Evolutionary conservation across 30 jellyfish, hydroid and myxozoan species (phyloP), one percentile per base, ranked within the genome.

Genomic region (Cassiopea xamachana): DNA sequence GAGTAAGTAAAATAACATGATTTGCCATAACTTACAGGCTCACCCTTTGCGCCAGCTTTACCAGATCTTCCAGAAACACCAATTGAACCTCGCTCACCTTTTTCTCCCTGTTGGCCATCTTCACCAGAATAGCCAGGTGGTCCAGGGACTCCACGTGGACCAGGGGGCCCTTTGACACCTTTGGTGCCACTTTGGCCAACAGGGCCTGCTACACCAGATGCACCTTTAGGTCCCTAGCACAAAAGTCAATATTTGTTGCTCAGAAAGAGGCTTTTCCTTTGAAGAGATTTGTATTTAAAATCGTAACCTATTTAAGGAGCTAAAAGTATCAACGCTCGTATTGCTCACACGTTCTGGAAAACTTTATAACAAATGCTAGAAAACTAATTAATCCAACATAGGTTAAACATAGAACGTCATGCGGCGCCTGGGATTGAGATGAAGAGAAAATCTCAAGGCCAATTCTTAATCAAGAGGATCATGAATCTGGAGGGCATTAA

Each of bases 41-140:
- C 89, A 39, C 98, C 98, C 62, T 92, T 94, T 55, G 84, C 88
- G 19, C 98, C 98, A 16, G 90, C 84, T 69, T 27, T 46, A 5
- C 98, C 98, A 1, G 89, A 81, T 73, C 44, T 89, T 47, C 98
- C 98, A 43, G 86, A 77, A 2, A 76, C 71, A 15, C 98, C 98
- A 60, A 64, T 69, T 8, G 85, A 59, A 12, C 98, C 98, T 18
- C 76, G 90, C 0, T 71, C 89, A 19, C 98, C 98, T 59, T 91
- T 77, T 61, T 48, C 76, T 19, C 98, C 98, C 7, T 79, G 82
- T 67, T 8, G 77, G 9, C 98, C 98, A 46, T 94, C 82, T 75
- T 89, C 96, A 68, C 98, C 98, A 70, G 94, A 68, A 39, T 93
- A 92, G 10, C 98, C 98, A 8, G 72, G 19, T 43, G 90, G 92